phyloP scores from a whole-genome alignment of 2,888 invertebrate genomes.

The Seira ritae region DNA sequence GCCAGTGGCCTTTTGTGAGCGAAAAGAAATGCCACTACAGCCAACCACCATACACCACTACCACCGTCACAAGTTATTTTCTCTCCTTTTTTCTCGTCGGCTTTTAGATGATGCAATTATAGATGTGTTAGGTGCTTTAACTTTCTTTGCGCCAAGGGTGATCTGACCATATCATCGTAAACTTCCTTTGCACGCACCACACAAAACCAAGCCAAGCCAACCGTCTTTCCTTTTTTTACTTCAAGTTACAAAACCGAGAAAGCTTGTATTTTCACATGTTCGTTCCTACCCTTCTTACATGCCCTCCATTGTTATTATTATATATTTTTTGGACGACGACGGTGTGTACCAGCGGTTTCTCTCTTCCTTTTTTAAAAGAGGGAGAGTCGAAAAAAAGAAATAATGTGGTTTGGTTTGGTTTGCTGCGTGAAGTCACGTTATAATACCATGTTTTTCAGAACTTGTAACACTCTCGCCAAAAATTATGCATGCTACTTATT shows the following conservation, averaged over 20 bases:
- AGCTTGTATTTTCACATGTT: neutral
- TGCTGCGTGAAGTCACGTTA: slow-evolving; percentile 48
- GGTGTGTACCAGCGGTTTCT: slow-evolving; percentile 9
- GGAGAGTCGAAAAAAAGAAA: slow-evolving; percentile 21
- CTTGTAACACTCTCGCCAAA: slow-evolving; percentile 7
- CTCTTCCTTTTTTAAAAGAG: slow-evolving; percentile 13
- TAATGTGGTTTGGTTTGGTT: slow-evolving; percentile 23
- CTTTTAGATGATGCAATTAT: slow-evolving; percentile 49
- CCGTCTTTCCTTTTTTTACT: neutral
- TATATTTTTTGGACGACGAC: neutral
- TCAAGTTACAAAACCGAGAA: neutral
- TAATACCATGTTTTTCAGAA: slow-evolving; percentile 48
- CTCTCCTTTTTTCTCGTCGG: slow-evolving; percentile 1
- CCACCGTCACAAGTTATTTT: neutral
- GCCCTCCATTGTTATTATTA: neutral
- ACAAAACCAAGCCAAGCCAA: neutral
- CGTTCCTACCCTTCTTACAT: neutral
- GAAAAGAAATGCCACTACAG: neutral
- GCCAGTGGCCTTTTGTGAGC: slow-evolving; percentile 56
- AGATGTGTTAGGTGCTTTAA: slow-evolving; percentile 46
- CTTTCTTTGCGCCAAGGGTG: slow-evolving; percentile 39
- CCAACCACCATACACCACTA: neutral
- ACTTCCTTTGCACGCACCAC: slow-evolving; percentile 49
- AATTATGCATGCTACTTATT: slow-evolving; percentile 2
- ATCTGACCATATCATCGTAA: slow-evolving; percentile 52